Percentiles rank a stretch among this genome's conserved stretches.
phyloP scores from a whole-genome alignment of 2,113 vertebrate genomes.

The Laticauda laticaudata region DNA sequence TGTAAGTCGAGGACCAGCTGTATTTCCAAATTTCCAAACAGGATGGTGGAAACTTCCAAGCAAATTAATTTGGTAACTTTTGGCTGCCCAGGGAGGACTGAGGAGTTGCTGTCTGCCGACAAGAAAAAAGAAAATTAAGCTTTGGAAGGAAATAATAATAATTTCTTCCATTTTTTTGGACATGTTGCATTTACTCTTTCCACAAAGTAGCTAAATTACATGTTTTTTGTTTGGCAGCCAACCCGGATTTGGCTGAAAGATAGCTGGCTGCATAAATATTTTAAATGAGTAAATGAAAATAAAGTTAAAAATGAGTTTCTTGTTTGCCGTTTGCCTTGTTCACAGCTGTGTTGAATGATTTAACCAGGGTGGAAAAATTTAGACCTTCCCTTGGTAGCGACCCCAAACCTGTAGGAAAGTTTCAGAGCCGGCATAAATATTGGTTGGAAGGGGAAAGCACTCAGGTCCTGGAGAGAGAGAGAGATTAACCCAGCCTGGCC shows the following conservation, averaged over 20 bases:
- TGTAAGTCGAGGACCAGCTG: background rate
- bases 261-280: background rate
- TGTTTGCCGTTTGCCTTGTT: background rate
- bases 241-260: background rate
- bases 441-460: background rate
- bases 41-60: background rate
- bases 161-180: background rate
- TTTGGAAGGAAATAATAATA: background rate
- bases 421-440: background rate
- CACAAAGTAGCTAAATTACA: background rate
- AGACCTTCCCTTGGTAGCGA: background rate
- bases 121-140: background rate
- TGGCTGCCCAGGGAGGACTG: background rate
- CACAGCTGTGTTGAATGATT: background rate
- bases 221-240: background rate
- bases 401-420: background rate
- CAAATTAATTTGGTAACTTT: background rate
- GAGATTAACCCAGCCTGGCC: background rate
- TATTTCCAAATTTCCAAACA: background rate
- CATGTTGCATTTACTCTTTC: background rate
- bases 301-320: background rate
- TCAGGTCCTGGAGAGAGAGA: background rate
- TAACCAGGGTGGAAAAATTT: background rate
- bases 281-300: background rate
- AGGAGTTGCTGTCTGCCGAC: background rate